Percentiles rank a stretch among this genome's conserved stretches.
Conservation (phyloP, 2,113 vertebrate genomes). For the Oreotrochilus melanogaster region DNA sequence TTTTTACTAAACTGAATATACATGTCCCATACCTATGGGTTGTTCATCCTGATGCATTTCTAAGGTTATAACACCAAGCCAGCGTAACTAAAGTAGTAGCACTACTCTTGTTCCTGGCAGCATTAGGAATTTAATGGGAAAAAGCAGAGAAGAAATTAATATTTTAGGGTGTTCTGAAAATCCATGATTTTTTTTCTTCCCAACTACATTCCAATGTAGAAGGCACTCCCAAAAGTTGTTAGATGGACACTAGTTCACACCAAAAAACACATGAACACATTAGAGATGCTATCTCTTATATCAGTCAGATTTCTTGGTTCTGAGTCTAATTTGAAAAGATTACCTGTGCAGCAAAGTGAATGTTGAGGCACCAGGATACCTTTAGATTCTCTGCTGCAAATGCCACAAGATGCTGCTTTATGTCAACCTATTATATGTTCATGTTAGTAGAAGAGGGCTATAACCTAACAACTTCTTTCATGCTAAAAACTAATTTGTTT, state of each 20-base stretch:
- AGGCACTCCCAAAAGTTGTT: not conserved
- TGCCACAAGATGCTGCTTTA: not conserved
- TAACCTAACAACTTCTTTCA: not conserved
- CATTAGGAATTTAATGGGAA: not conserved
- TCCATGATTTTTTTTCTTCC: not conserved
- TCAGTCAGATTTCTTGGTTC: not conserved
- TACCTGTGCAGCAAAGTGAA: not conserved
- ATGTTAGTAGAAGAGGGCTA: not conserved
- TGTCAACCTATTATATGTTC: not conserved
- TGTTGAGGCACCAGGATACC: not conserved
- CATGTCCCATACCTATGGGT: rapidly evolving
- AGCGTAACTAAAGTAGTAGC: not conserved
- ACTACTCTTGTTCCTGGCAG: not conserved
- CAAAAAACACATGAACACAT: not conserved
- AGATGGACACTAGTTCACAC: not conserved
- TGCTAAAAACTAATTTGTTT: not conserved
- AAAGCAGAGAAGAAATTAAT: not conserved
- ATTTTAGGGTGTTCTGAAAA: not conserved
- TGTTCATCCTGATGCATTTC: not conserved
- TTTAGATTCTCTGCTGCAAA: not conserved
- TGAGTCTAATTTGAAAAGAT: not conserved
- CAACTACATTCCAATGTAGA: not conserved
- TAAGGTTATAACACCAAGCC: not conserved
- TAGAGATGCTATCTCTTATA: not conserved
- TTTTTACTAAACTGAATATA: not conserved